Evolutionary conservation across 2,888 invertebrate genomes (phyloP).

Genomic region (Melitaea athalia): DNA sequence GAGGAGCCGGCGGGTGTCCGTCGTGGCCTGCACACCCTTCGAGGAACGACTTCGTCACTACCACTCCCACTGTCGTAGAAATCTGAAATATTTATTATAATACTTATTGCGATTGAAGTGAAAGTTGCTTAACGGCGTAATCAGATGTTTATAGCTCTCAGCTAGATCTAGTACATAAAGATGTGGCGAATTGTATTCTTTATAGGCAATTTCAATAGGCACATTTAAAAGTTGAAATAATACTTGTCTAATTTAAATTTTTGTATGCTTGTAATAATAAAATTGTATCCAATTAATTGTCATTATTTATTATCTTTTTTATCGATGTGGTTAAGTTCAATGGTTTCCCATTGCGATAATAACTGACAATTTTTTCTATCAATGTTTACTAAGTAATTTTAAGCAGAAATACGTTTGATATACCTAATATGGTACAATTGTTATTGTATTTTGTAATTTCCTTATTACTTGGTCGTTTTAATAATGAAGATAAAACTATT

Average conservation of each 20-base stretch:
- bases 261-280: background rate
- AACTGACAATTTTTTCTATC: background rate
- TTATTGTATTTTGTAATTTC: background rate
- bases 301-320: background rate
- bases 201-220: too few species aligned
- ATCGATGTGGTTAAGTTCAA: background rate
- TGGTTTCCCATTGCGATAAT: background rate
- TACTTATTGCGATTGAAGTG: slow-evolving; percentile 13
- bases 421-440: background rate
- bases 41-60: slow-evolving; percentile 62
- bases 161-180: background rate
- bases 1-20: slow-evolving; percentile 57
- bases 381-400: background rate
- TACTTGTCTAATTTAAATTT: background rate
- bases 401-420: background rate
- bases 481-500: too few species aligned
- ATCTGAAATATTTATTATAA: slow-evolving; percentile 50
- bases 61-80: slow-evolving; percentile 72
- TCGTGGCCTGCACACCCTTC: slow-evolving; percentile 57
- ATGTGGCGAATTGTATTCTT: background rate
- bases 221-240: background rate
- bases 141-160: background rate
- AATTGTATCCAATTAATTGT: background rate
- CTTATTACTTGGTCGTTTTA: background rate
- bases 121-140: slow-evolving; percentile 10